Percentiles rank a stretch among this genome's conserved stretches.
Conservation (phyloP, 2,113 vertebrate genomes). For the Ammodytes marinus region DNA sequence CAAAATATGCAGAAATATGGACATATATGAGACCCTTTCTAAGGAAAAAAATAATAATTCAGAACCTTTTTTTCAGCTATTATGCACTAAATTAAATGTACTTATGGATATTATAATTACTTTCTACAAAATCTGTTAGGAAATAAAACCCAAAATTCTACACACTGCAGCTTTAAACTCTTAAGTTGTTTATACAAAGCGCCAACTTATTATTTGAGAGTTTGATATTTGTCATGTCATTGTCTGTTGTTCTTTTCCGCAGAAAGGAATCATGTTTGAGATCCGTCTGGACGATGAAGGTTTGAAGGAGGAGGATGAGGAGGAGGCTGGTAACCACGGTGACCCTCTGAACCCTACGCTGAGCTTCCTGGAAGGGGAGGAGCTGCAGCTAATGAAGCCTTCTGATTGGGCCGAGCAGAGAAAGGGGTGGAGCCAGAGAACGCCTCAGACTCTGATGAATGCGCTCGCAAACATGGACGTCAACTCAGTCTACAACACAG, state of each 20-base stretch:
- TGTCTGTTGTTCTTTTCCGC: conserved; percentile 11
- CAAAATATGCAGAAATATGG: too few relatives aligned
- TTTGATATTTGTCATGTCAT: neutral
- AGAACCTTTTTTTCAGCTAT: too few relatives aligned
- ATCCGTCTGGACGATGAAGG: conserved; percentile 84
- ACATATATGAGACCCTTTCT: too few relatives aligned
- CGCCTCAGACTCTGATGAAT: conserved; percentile 84
- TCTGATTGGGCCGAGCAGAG: conserved; percentile 54
- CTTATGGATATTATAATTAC: too few relatives aligned
- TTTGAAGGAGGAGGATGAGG: conserved; percentile 60
- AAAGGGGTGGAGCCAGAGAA: conserved; percentile 80
- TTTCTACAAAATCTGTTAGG: too few relatives aligned
- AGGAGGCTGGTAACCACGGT: conserved; percentile 11
- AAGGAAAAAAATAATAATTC: too few relatives aligned
- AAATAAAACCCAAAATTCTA: too few relatives aligned
- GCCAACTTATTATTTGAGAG: neutral
- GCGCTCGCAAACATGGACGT: conserved; percentile 80
- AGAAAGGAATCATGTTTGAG: conserved; percentile 94
- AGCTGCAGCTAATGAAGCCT: conserved; percentile 66
- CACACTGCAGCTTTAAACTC: too few relatives aligned
- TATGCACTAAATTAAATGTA: too few relatives aligned
- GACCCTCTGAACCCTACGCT: conserved; percentile 82
- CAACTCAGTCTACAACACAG: conserved; percentile 65
- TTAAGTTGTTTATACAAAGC: too few relatives aligned
- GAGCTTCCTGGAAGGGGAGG: conserved; percentile 80